Evolutionary conservation across 37 sponge, comb jelly and placozoan genomes (phyloP).

Genomic region (Beroe forskalii): DNA sequence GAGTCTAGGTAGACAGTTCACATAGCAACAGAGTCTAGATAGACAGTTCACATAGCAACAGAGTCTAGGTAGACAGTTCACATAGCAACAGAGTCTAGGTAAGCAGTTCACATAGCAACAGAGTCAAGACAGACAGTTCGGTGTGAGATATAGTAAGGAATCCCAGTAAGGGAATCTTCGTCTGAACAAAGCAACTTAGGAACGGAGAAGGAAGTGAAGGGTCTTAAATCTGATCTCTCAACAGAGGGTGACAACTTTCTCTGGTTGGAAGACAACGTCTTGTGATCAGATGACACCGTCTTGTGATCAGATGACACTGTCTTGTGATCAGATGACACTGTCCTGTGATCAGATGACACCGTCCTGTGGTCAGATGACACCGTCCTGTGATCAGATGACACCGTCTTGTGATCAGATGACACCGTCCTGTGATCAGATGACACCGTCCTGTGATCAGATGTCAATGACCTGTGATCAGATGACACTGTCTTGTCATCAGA

Average conservation of each 20-base stretch:
- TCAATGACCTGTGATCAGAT: too few relatives aligned
- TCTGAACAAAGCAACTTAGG: not conserved
- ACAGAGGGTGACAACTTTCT: too few relatives aligned
- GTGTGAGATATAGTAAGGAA: not conserved
- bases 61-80: too few relatives aligned
- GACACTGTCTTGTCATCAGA: not conserved
- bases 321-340: too few relatives aligned
- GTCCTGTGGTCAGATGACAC: not conserved
- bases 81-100: too few relatives aligned
- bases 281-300: not conserved
- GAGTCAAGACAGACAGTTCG: not conserved
- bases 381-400: not conserved
- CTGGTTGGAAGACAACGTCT: not conserved
- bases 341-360: not conserved
- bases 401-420: not conserved
- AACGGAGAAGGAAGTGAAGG: conserved; percentile 26
- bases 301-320: not conserved
- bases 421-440: not conserved
- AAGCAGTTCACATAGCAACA: conserved; percentile 52
- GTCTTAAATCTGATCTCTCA: not conserved
- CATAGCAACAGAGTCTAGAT: too few relatives aligned
- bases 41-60: too few relatives aligned
- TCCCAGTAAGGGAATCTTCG: not conserved
- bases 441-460: not conserved
- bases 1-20: too few relatives aligned